These are phyloP conservation scores for Galeruca laticollis DNA, from an alignment of 2,888 invertebrate species.

Conservation along the genomic window DNA sequence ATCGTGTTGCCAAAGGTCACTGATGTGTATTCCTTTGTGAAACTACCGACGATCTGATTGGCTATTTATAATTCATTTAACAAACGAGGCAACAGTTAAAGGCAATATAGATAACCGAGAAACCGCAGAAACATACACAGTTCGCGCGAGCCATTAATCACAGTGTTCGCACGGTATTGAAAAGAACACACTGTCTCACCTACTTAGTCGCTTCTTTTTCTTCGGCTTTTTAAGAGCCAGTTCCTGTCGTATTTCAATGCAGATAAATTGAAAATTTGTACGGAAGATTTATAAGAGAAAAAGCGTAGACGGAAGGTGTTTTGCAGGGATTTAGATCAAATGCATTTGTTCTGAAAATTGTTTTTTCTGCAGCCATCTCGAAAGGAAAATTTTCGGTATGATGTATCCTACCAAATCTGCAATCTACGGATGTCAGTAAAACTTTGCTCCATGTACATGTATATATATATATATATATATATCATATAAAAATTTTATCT, in stretches of 20 bases:
- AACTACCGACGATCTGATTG: conserved; percentile 25
- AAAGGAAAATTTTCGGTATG: no score
- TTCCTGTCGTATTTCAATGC: conserved; percentile 19
- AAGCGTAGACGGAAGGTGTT: neutral
- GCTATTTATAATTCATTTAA: conserved; percentile 34
- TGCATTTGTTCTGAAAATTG: neutral
- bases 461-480: no score
- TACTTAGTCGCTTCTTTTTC: conserved; percentile 22
- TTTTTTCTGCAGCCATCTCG: no score
- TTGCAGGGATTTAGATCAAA: neutral
- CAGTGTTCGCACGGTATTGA: conserved; percentile 29
- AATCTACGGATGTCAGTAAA: no score
- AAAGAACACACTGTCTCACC: conserved; percentile 31
- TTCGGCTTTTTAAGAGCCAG: conserved; percentile 9
- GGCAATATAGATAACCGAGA: conserved; percentile 29
- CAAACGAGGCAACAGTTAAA: conserved; percentile 28
- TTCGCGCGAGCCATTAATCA: conserved; percentile 34
- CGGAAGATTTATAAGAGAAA: neutral
- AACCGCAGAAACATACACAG: conserved; percentile 27
- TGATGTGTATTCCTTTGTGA: conserved; percentile 15
- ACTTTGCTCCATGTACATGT: no score
- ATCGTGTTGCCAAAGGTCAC: conserved; percentile 26
- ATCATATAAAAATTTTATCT: no score
- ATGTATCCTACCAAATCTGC: no score
- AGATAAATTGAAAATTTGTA: conserved; percentile 34